A percentile compares a stretch with the other conserved stretches of the same genome.
These are phyloP conservation scores for Lamellibrachia luymesi DNA, from an alignment of 1,140 invertebrate genomes.

Conservation along the genomic window DNA sequence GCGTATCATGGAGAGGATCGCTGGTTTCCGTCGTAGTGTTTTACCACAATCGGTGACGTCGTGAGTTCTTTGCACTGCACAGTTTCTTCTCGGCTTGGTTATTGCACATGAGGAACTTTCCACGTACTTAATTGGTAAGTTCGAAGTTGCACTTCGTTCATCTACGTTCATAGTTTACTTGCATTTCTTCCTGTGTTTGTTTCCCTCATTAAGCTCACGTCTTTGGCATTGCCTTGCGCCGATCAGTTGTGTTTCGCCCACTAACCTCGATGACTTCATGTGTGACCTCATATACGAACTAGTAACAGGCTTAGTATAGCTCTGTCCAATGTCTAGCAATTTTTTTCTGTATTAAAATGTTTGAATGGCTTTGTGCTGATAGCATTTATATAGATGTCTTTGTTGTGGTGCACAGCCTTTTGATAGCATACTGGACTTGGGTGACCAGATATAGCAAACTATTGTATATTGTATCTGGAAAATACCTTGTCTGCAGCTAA, in stretches of 20 bases:
- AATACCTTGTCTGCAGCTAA: not conserved
- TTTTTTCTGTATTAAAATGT: not conserved
- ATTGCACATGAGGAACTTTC: constrained; percentile 1
- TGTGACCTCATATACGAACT: not conserved
- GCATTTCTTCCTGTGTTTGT: not conserved
- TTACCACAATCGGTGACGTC: not conserved
- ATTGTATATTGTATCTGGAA: no score
- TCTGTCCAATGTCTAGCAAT: not conserved
- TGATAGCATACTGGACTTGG: not conserved
- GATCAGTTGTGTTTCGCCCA: not conserved
- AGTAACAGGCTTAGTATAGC: not conserved
- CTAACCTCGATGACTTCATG: not conserved
- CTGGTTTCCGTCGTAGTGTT: not conserved
- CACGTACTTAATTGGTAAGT: not conserved
- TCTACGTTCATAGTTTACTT: not conserved
- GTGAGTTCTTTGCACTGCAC: not conserved
- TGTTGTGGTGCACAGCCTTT: not conserved
- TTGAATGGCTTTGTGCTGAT: not conserved
- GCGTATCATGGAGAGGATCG: not conserved
- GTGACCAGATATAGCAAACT: no score
- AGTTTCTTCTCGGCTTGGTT: not conserved
- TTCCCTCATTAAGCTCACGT: not conserved
- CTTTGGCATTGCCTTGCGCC: not conserved
- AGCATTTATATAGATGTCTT: not conserved
- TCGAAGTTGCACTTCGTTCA: not conserved